phyloP scores from a whole-genome alignment of 1,140 invertebrate genomes.

The Propsilocerus akamusi region DNA sequence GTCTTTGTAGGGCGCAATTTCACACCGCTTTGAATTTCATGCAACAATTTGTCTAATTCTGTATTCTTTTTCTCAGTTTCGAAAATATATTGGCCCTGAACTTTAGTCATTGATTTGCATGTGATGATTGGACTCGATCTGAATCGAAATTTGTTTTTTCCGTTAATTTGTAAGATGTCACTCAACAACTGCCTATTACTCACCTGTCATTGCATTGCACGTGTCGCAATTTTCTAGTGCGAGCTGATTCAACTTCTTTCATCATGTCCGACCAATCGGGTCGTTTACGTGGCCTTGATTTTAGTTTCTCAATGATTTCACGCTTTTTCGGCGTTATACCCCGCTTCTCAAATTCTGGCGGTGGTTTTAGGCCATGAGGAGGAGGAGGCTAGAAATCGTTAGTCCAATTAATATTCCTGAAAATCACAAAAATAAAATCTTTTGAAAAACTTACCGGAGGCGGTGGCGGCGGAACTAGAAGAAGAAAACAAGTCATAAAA shows the following conservation, averaged over 20 bases:
- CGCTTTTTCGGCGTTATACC: slow-evolving; percentile 26
- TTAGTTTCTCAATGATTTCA: slow-evolving; percentile 33
- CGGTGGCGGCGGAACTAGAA: slow-evolving; percentile 20
- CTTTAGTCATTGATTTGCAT: slow-evolving; percentile 38
- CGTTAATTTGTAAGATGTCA: too few relatives aligned
- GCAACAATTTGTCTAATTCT: slow-evolving; percentile 55
- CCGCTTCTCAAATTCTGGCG: slow-evolving; percentile 23
- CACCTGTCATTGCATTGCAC: slow-evolving; percentile 68
- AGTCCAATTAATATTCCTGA: background rate
- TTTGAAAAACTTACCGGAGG: slow-evolving; percentile 12
- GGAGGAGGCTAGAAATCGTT: slow-evolving; percentile 34
- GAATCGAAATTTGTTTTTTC: slow-evolving; percentile 1
- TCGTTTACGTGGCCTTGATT: slow-evolving; percentile 50
- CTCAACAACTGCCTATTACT: slow-evolving; percentile 8
- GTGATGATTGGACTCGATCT: slow-evolving; percentile 39
- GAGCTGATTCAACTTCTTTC: slow-evolving; percentile 69
- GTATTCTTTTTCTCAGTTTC: slow-evolving; percentile 69
- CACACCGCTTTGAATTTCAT: slow-evolving; percentile 64
- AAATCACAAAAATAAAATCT: background rate
- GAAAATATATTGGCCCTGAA: slow-evolving; percentile 65
- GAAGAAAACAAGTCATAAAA: slow-evolving; percentile 9
- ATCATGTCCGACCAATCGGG: slow-evolving; percentile 80
- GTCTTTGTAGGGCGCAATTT: slow-evolving; percentile 56
- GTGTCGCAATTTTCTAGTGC: slow-evolving; percentile 52
- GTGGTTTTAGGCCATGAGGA: slow-evolving; percentile 33